These are phyloP conservation scores for Eristalinus aeneus DNA, from an alignment of 2,888 invertebrate species.

Conservation along the genomic window DNA sequence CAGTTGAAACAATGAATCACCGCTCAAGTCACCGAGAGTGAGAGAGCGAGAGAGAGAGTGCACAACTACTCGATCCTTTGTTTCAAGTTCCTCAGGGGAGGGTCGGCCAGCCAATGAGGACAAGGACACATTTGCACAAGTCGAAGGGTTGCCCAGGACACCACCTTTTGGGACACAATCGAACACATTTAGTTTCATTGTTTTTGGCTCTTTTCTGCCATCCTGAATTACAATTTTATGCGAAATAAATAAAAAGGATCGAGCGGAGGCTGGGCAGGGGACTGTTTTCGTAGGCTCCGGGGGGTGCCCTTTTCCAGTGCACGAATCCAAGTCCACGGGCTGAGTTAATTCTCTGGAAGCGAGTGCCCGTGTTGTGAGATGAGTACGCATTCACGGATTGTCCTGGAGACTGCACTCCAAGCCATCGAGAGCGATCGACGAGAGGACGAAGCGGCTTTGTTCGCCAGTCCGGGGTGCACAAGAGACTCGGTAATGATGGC, in stretches of 20 bases:
- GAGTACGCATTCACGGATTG: constrained; percentile 47
- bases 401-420: constrained; percentile 62
- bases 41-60: constrained; percentile 20
- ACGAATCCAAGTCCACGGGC: constrained; percentile 46
- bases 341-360: constrained; percentile 66
- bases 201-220: background rate
- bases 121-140: constrained; percentile 36
- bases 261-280: constrained; percentile 16
- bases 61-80: constrained; percentile 62
- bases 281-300: constrained; percentile 64
- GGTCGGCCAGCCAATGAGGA: constrained; percentile 54
- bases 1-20: constrained; percentile 64
- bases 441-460: constrained; percentile 33
- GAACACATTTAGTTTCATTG: background rate
- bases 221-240: constrained; percentile 64
- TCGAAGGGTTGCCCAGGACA: constrained; percentile 20
- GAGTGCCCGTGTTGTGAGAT: constrained; percentile 55
- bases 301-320: constrained; percentile 48
- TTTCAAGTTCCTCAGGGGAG: constrained; percentile 54
- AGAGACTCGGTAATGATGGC: constrained; percentile 8
- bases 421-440: constrained; percentile 34
- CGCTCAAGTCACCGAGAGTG: background rate
- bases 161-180: background rate
- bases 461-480: background rate
- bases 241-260: constrained; percentile 64